Evolutionary conservation across 2,888 invertebrate genomes (phyloP).

Genomic region (Dorcus parallelipipedus): DNA sequence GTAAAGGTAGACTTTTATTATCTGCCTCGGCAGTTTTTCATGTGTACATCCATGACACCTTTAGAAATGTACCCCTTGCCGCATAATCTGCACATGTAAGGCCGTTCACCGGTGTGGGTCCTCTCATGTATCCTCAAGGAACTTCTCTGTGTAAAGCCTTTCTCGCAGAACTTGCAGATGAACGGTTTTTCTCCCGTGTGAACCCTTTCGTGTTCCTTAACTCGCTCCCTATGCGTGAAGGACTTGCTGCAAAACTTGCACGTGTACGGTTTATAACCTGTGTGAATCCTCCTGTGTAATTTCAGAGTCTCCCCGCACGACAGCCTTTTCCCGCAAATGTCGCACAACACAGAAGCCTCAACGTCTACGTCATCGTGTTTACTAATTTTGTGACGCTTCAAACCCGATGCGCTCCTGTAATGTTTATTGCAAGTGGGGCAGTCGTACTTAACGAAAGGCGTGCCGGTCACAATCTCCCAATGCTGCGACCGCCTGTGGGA

Average conservation of each 20-base stretch:
- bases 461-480: slow-evolving; percentile 47
- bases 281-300: slow-evolving; percentile 42
- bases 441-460: slow-evolving; percentile 46
- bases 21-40: slow-evolving; percentile 33
- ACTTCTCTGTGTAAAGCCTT: slow-evolving; percentile 27
- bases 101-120: slow-evolving; percentile 54
- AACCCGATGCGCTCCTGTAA: slow-evolving; percentile 40
- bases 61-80: slow-evolving; percentile 42
- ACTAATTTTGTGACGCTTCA: slow-evolving; percentile 40
- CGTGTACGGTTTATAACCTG: slow-evolving; percentile 50
- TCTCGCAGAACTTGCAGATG: slow-evolving; percentile 37
- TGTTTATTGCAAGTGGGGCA: slow-evolving; percentile 45
- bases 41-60: slow-evolving; percentile 40
- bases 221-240: slow-evolving; percentile 42
- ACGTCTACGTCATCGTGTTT: slow-evolving; percentile 50
- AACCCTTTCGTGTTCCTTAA: slow-evolving; percentile 29
- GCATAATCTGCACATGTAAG: slow-evolving; percentile 51
- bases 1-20: no score
- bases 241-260: slow-evolving; percentile 50
- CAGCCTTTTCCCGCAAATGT: slow-evolving; percentile 43
- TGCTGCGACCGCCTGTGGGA: slow-evolving; percentile 53
- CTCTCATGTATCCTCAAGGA: slow-evolving; percentile 24
- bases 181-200: slow-evolving; percentile 43
- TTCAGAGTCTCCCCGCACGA: slow-evolving; percentile 43
- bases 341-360: slow-evolving; percentile 50